Base-by-base conservation (phyloP, 1,140 invertebrate genomes). In the Leptinotarsa undecemlineata region DNA sequence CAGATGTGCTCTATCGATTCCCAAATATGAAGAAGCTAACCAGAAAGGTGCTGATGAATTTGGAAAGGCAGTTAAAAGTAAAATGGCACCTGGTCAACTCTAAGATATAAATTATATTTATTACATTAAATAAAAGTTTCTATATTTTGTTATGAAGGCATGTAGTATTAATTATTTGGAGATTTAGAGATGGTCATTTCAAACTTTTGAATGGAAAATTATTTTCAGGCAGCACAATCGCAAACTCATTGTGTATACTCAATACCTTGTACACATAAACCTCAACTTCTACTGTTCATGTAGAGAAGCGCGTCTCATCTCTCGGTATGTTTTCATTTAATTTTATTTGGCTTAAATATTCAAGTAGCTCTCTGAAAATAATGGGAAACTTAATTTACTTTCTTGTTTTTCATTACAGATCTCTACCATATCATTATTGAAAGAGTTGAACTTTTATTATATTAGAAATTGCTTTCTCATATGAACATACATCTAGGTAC, bases 11-110 rank as follows among this genome's bases (percentile, higher is more conserved):
- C 74, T 84, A 68, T 77, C 81, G 21, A 84, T 90, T 74, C 88
- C 88, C 19, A 86, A 86, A 20, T 89, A 86, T 80, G 81, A 78
- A 66, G 88, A 89, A 81, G 74, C 73, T 21, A 90, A 89, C 80
- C 77, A 87, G 68, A 84, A 84, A 76, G 89, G 89, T 61, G 89
- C 89, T 20, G 85, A 87, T 75, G 63, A 79, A 42, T 89, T 87
- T 85, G 88, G 86, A 51, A 85, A 86, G 77, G 84, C 85, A 57
- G 87, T 90, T 1, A 86, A 82, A 76, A 88, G 86, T 74, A 89
- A 89, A 81, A 75, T 89, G 23, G 85, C 81, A 2, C 79, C 83
- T 33, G 83, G 83, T 48, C 82, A 85, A 81, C 86, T 84, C 17
- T 64, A n/a, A 48, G 15, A 17, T 17, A 57, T 57, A 4, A 57